Evolutionary conservation across 2,113 vertebrate genomes (phyloP).

Genomic region (Calonectris borealis): DNA sequence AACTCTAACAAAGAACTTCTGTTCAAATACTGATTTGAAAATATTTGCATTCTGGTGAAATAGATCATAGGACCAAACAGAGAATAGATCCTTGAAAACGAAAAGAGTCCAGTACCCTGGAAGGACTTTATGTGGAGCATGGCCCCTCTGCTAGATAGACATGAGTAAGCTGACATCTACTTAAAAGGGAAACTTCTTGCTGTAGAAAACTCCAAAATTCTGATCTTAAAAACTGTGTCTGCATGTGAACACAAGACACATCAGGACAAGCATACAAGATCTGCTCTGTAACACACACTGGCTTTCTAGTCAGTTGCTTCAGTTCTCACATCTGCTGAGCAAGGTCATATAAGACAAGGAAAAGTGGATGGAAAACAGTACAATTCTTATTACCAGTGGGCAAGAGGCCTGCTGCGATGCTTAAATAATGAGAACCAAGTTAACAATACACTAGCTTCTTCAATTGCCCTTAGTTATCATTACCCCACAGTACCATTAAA

Average conservation of each 20-base stretch:
- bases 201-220: background rate
- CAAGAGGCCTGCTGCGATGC: background rate
- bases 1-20: background rate
- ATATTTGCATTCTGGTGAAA: background rate
- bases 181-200: background rate
- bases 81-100: background rate
- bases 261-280: background rate
- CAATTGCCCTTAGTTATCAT: background rate
- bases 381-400: background rate
- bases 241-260: background rate
- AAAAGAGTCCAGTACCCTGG: background rate
- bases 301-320: background rate
- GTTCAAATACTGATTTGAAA: background rate
- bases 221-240: background rate
- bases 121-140: background rate
- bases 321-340: background rate
- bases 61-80: background rate
- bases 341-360: background rate
- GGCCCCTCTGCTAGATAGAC: background rate
- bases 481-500: rapidly evolving
- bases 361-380: background rate
- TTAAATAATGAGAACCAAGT: background rate
- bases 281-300: background rate
- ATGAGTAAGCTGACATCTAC: background rate
- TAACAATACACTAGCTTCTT: background rate